Conservation (phyloP, 2,888 invertebrate genomes). For the Brenthis ino region DNA sequence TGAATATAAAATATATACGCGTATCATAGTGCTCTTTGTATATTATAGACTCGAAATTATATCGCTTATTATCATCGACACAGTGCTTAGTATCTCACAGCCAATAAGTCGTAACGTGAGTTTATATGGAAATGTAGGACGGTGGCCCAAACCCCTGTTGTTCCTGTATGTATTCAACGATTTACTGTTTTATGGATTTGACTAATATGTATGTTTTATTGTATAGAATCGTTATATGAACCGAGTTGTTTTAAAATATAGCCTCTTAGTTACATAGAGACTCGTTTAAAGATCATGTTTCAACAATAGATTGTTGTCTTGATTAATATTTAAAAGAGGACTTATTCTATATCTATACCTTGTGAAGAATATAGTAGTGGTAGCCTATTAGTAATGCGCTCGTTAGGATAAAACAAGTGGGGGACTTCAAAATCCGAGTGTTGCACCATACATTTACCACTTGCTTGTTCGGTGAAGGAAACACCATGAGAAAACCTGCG, state of each 20-base stretch:
- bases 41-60: conserved; percentile 76
- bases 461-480: too few relatives aligned
- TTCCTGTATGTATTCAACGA: conserved; percentile 41
- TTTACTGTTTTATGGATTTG: conserved; percentile 10
- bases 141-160: conserved; percentile 53
- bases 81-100: conserved; percentile 80
- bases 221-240: background rate
- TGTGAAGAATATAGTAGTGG: too few relatives aligned
- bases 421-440: too few relatives aligned
- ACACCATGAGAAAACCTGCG: too few relatives aligned
- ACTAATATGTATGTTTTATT: conserved; percentile 27
- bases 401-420: too few relatives aligned
- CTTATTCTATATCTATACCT: too few relatives aligned
- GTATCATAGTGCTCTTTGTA: conserved; percentile 77
- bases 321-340: too few relatives aligned
- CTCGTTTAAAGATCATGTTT: too few relatives aligned
- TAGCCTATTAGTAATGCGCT: too few relatives aligned
- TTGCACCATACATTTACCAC: too few relatives aligned
- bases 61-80: conserved; percentile 73
- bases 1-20: conserved; percentile 66
- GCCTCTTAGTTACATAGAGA: too few relatives aligned
- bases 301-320: too few relatives aligned
- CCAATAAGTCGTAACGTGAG: conserved; percentile 61
- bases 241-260: background rate
- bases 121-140: conserved; percentile 38